phyloP scores from a whole-genome alignment of 1,140 invertebrate species.

The Aphidius gifuensis region DNA sequence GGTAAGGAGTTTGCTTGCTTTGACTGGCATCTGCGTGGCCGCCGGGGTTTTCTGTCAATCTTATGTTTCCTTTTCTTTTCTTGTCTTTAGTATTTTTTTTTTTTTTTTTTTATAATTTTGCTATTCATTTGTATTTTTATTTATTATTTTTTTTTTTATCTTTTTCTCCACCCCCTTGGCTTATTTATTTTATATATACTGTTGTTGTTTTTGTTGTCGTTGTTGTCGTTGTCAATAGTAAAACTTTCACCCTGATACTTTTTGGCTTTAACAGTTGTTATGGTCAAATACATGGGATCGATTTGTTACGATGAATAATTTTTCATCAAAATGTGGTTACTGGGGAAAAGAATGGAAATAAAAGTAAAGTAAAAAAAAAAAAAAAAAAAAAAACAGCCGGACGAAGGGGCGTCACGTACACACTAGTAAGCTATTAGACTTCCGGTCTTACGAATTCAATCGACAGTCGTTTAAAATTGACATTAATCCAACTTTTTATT shows the following conservation, averaged over 20 bases:
- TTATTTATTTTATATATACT: too few relatives aligned
- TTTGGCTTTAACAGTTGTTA: conserved; percentile 15
- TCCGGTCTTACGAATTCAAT: conserved; percentile 11
- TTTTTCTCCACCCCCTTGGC: too few relatives aligned
- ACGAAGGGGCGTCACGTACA: conserved; percentile 17
- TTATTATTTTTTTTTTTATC: too few relatives aligned
- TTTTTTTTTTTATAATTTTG: not conserved
- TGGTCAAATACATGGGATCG: conserved; percentile 18
- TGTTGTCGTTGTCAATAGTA: not conserved
- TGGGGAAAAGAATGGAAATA: conserved; percentile 2
- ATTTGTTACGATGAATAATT: conserved; percentile 15
- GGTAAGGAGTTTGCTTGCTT: conserved; percentile 40
- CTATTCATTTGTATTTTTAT: conserved; percentile 5
- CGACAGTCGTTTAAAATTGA: too few relatives aligned
- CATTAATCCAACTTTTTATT: too few relatives aligned
- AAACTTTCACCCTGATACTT: conserved; percentile 17
- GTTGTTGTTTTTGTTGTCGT: too few relatives aligned
- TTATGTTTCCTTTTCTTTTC: conserved; percentile 37
- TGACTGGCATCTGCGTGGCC: conserved; percentile 29
- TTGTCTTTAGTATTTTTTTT: conserved; percentile 16
- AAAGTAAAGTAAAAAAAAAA: not conserved
- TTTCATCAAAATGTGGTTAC: conserved; percentile 11
- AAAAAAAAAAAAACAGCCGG: not conserved
- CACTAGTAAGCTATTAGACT: conserved; percentile 6
- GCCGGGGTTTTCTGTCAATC: conserved; percentile 16